A percentile compares a stretch with the other conserved stretches of the same genome.
phyloP scores from a whole-genome alignment of 2,888 invertebrate species.

The Onthophagus sagittarius region DNA sequence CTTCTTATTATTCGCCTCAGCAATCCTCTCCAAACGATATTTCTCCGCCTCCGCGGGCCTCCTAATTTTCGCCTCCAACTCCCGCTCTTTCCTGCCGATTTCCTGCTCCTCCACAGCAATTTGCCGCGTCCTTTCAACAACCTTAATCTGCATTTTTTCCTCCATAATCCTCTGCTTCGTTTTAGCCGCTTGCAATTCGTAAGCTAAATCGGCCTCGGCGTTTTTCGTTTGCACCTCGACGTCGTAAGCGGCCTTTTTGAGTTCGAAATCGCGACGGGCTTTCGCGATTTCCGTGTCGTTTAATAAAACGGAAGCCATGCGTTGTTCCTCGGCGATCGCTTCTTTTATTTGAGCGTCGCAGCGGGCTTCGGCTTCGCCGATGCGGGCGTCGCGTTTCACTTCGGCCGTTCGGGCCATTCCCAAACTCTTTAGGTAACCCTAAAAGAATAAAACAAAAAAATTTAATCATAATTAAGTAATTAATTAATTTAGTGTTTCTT shows the following conservation, averaged over 20 bases:
- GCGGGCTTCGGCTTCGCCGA: constrained; percentile 94
- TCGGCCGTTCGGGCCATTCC: constrained; percentile 94
- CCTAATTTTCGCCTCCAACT: constrained; percentile 87
- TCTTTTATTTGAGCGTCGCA: constrained; percentile 90
- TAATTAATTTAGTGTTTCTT: too few relatives aligned
- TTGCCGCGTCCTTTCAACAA: constrained; percentile 42
- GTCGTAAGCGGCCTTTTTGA: constrained; percentile 96
- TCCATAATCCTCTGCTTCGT: constrained; percentile 89
- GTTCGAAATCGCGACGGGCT: constrained; percentile 92
- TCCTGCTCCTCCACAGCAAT: constrained; percentile 86
- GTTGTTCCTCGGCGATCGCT: constrained; percentile 93
- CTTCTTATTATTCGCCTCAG: constrained; percentile 86
- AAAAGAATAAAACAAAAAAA: constrained; percentile 21
- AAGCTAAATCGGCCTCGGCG: constrained; percentile 93
- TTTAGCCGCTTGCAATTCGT: constrained; percentile 90
- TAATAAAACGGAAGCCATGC: constrained; percentile 89
- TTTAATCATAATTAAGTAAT: too few relatives aligned
- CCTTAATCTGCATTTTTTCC: constrained; percentile 93
- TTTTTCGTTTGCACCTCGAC: constrained; percentile 92
- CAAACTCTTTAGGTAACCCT: constrained; percentile 91
- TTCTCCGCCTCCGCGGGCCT: constrained; percentile 97
- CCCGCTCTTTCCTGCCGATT: constrained; percentile 84
- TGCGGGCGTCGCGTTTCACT: constrained; percentile 92
- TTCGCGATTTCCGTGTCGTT: constrained; percentile 98
- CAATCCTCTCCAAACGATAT: constrained; percentile 82